Conservation (phyloP, 2,113 vertebrate genomes). For the Pelusios castaneus region DNA sequence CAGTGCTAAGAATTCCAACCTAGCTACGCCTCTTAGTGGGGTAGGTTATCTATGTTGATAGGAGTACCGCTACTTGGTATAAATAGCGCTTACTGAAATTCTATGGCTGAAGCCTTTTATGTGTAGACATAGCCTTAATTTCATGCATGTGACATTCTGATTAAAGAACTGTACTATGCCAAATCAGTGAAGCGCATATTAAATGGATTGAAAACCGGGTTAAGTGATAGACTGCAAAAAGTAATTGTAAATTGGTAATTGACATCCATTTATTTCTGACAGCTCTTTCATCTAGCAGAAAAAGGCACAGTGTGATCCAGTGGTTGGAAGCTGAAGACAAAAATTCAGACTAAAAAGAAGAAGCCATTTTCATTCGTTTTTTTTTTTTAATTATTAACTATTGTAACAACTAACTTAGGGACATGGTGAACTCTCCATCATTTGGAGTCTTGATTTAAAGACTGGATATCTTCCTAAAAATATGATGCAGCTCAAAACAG, state of each 20-base stretch:
- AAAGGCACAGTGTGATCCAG: background rate
- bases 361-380: background rate
- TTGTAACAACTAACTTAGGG: background rate
- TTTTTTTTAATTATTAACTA: background rate
- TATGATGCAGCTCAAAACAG: background rate
- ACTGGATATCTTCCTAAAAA: background rate
- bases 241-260: background rate
- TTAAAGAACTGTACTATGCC: background rate
- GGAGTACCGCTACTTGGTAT: background rate
- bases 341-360: background rate
- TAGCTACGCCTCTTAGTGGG: background rate
- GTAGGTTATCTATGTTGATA: background rate
- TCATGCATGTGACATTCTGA: slow-evolving; percentile 5
- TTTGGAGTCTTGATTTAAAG: background rate
- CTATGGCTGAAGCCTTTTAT: background rate
- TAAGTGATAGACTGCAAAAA: background rate
- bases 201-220: background rate
- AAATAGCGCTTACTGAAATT: background rate
- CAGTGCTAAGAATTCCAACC: background rate
- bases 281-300: background rate
- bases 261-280: background rate
- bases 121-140: background rate
- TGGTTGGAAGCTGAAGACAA: background rate
- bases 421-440: background rate
- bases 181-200: background rate